Evolutionary conservation across 1,140 invertebrate genomes (phyloP), one percentile per base, ranked within the genome.

Genomic region (Chrysopa pallens): DNA sequence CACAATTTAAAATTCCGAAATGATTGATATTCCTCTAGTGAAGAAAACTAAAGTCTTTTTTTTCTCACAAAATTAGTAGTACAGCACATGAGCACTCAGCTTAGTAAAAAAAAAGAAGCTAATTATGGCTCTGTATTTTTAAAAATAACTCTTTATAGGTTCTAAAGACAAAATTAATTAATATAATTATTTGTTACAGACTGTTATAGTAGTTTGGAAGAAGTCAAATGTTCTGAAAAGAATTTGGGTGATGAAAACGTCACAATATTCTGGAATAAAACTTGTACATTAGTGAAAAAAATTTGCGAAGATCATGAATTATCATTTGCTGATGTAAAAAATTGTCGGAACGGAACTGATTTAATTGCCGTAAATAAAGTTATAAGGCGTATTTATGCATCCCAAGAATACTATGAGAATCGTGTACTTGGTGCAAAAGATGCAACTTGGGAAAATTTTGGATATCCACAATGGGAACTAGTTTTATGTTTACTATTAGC

Each of bases 401-500:
- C 70, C 5, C 69, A 74, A 48, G 69, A 72, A 52, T 76, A 72
- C 54, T 75, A 43, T 58, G 80, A 77, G 45, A 63, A 74, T 47
- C 68, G 72, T 44, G 76, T 80, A 6, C 55, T 80, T 40, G 71
- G 73, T 36, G 55, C 70, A 53, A 63, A 67, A 42, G 66, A 69
- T 38, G 57, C 74, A 5, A 69, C 67, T 31, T 70, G 74, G 74
- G 66, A 70, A 42, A 67, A 76, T 48, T 73, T 72, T 50, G 84
- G 83, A 2, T 60, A 57, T 1, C 63, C 86, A 17, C 69, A 80
- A 50, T 80, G 78, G 73, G 79, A 80, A 56, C 58, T 86, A 8
- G 68, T 84, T 8, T 66, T 76, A 3, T 80, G 76, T 46, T 66
- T 87, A 6, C 63, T 78, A 11, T 61, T 80, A 1, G 73, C 72